Evolutionary conservation across 2,797 vertebrate genomes (phyloP).

Genomic region (Pelodytes ibericus): DNA sequence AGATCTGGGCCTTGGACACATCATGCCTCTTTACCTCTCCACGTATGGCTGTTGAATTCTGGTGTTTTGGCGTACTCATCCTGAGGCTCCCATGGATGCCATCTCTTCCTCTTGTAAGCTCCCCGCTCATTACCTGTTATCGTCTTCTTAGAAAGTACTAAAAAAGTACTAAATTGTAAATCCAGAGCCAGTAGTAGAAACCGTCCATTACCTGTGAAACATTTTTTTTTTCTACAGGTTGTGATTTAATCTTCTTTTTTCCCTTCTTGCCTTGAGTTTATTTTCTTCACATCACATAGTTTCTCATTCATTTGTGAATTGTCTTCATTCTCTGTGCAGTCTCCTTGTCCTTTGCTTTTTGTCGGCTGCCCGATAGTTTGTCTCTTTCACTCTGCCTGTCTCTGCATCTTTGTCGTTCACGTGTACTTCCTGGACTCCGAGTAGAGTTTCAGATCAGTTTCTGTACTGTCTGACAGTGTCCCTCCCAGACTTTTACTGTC

Average conservation of each 20-base stretch:
- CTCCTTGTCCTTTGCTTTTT: neutral
- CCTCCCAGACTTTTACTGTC: constrained; percentile 45
- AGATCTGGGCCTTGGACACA: constrained; percentile 76
- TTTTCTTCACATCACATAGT: neutral
- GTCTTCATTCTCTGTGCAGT: constrained; percentile 38
- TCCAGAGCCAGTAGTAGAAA: constrained; percentile 17
- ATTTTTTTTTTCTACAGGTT: constrained; percentile 5
- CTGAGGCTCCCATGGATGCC: constrained; percentile 70
- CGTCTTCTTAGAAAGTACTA: constrained; percentile 48
- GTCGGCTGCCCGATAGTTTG: neutral
- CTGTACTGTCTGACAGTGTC: constrained; percentile 28
- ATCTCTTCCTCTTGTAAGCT: constrained; percentile 64
- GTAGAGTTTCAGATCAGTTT: constrained; percentile 48
- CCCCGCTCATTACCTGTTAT: constrained; percentile 70
- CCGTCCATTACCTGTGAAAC: constrained; percentile 47
- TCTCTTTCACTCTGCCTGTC: constrained; percentile 22
- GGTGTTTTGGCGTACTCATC: constrained; percentile 67
- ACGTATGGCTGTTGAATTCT: constrained; percentile 75
- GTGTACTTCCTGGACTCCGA: constrained; percentile 53
- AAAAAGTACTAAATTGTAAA: neutral
- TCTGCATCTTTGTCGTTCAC: constrained; percentile 37
- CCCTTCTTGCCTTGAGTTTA: neutral
- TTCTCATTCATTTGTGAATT: constrained; percentile 17
- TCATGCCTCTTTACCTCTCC: constrained; percentile 84
- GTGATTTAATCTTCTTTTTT: neutral